phyloP scores from a whole-genome alignment of 2,797 vertebrate genomes.

The Anomalospiza imberbis region DNA sequence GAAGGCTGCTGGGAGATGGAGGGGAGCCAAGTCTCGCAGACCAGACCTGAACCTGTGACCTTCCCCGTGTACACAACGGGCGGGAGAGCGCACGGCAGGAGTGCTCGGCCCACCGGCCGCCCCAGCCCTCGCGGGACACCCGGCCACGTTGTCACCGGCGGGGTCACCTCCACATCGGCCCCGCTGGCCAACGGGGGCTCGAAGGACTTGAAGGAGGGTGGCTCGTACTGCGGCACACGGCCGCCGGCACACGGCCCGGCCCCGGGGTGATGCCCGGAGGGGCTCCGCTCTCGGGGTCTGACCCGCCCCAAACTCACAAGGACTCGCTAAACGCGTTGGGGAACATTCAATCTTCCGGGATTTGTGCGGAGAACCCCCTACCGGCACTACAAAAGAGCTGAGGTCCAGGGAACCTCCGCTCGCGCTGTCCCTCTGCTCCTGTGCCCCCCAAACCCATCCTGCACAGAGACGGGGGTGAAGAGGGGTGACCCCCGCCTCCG shows the following conservation, averaged over 20 bases:
- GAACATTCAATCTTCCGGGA: constrained; percentile 19
- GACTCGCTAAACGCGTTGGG: neutral
- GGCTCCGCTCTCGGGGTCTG: neutral
- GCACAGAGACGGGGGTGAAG: too few relatives aligned
- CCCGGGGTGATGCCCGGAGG: neutral
- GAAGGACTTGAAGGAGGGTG: neutral
- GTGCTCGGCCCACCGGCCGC: constrained; percentile 32
- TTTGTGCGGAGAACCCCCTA: constrained; percentile 12
- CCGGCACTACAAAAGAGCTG: neutral
- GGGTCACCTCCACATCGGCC: neutral
- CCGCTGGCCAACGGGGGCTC: neutral
- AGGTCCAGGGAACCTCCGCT: neutral
- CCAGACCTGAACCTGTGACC: constrained; percentile 75
- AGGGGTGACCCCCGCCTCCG: neutral
- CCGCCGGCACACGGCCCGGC: neutral
- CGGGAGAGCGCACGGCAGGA: constrained; percentile 33
- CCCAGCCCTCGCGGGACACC: neutral
- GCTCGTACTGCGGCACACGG: neutral
- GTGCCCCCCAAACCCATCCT: neutral
- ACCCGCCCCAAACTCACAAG: neutral
- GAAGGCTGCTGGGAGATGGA: constrained; percentile 66
- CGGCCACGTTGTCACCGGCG: neutral
- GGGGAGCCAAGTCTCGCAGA: constrained; percentile 61
- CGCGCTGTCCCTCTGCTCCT: too few relatives aligned
- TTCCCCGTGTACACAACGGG: constrained; percentile 66